A percentile compares a stretch with the other conserved stretches of the same genome.
phyloP scores from a whole-genome alignment of 2,888 invertebrate genomes.

The Callyntrura sp. region DNA sequence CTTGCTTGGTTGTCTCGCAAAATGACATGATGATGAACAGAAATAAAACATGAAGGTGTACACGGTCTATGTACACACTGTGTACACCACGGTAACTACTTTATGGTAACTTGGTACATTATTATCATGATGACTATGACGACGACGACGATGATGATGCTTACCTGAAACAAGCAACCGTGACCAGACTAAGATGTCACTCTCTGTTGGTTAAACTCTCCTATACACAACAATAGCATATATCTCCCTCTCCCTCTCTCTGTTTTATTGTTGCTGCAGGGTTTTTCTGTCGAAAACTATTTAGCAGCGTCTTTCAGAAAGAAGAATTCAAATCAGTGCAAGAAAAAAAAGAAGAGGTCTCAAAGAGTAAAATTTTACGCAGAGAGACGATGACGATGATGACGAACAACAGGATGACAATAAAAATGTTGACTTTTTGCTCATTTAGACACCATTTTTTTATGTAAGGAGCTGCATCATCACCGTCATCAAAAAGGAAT shows the following conservation, averaged over 20 bases:
- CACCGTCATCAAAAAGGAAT: not conserved
- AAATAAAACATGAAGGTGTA: not conserved
- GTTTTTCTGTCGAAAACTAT: not conserved
- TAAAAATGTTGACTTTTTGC: conserved; percentile 47
- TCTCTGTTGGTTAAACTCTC: not conserved
- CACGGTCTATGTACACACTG: conserved; percentile 1
- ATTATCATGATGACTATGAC: not conserved
- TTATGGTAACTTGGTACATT: not conserved
- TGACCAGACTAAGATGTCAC: conserved; percentile 34
- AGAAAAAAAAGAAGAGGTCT: conserved; percentile 46
- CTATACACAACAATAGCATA: not conserved
- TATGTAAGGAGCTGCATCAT: not conserved
- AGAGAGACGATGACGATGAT: not conserved
- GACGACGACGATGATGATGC: conserved; percentile 1
- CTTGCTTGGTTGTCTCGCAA: conserved; percentile 29
- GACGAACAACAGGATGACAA: conserved; percentile 41
- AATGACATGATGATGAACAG: not conserved
- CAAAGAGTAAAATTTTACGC: conserved; percentile 32
- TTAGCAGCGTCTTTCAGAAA: not conserved
- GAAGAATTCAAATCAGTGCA: conserved; percentile 27
- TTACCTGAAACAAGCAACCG: conserved; percentile 68
- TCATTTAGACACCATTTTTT: not conserved
- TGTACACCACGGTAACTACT: not conserved
- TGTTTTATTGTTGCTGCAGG: no score
- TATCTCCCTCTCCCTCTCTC: no score